Conservation (phyloP, 2,797 vertebrate species). For the Pipistrellus pipistrellus region DNA sequence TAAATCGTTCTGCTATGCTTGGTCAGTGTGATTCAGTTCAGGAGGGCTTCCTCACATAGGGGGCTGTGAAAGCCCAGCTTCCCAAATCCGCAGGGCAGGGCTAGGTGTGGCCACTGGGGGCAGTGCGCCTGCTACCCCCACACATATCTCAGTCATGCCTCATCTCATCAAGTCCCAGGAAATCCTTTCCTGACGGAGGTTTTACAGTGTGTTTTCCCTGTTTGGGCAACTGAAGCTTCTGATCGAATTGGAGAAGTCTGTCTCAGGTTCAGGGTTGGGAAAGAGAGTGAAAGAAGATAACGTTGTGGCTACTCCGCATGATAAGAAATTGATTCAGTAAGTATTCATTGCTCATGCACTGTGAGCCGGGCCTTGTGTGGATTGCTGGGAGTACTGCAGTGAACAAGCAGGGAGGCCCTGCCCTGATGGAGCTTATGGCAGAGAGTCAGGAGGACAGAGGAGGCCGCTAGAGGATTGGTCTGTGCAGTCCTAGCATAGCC, state of each 20-base stretch:
- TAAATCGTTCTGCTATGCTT: not conserved
- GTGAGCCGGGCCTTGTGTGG: not conserved
- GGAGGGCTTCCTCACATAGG: not conserved
- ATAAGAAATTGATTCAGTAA: not conserved
- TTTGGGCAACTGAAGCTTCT: not conserved
- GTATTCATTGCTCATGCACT: not conserved
- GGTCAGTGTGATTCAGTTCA: not conserved
- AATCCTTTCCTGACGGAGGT: not conserved
- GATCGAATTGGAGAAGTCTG: not conserved
- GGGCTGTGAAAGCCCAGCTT: not conserved
- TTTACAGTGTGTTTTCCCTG: not conserved
- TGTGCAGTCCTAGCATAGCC: accelerated
- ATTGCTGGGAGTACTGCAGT: not conserved
- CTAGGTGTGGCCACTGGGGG: accelerated
- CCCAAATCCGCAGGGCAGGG: not conserved
- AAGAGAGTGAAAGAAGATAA: not conserved
- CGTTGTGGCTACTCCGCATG: not conserved
- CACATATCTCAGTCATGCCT: not conserved
- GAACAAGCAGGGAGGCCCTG: not conserved
- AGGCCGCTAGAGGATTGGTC: accelerated
- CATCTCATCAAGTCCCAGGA: not conserved
- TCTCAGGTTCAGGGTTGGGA: not conserved
- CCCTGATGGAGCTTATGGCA: not conserved
- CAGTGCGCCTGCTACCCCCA: not conserved
- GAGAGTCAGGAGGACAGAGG: not conserved